Percentiles rank a stretch among this genome's conserved stretches.
Evolutionary conservation across 2,888 invertebrate species (phyloP).

Genomic region (Stenolophus ochropezus): DNA sequence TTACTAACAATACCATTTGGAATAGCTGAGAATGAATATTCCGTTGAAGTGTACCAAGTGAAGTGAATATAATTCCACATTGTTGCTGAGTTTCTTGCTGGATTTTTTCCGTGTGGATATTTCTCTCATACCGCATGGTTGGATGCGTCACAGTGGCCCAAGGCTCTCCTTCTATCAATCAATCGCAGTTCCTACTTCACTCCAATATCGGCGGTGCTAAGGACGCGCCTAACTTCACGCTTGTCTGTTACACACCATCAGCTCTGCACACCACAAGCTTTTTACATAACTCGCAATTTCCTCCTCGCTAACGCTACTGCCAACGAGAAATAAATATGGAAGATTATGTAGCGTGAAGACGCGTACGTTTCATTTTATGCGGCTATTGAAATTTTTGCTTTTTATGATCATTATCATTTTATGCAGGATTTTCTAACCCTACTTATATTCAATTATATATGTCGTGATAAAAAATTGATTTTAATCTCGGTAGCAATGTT

Average conservation of each 20-base stretch:
- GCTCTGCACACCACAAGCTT: constrained; percentile 1
- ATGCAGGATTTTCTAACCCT: not conserved
- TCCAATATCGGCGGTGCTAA: not conserved
- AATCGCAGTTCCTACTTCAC: constrained; percentile 1
- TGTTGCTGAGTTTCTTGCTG: not conserved
- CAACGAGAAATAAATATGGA: constrained; percentile 31
- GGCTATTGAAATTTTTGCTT: constrained; percentile 11
- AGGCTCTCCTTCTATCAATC: constrained; percentile 19
- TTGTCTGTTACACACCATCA: constrained; percentile 37
- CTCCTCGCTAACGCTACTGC: constrained; percentile 10
- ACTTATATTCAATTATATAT: not conserved
- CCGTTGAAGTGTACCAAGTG: too few species aligned
- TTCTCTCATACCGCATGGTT: constrained; percentile 10
- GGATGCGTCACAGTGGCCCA: not conserved
- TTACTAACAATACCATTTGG: too few species aligned
- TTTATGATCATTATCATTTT: not conserved
- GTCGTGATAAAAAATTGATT: not conserved
- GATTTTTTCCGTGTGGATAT: not conserved
- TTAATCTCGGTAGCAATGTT: not conserved
- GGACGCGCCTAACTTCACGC: constrained; percentile 35
- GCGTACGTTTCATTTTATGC: constrained; percentile 11
- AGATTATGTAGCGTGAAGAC: constrained; percentile 12
- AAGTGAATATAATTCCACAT: not conserved
- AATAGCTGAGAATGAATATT: too few species aligned
- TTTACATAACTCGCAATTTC: constrained; percentile 22